Conservation (phyloP, 2,797 vertebrate species). For the Megaceryle alcyon region DNA sequence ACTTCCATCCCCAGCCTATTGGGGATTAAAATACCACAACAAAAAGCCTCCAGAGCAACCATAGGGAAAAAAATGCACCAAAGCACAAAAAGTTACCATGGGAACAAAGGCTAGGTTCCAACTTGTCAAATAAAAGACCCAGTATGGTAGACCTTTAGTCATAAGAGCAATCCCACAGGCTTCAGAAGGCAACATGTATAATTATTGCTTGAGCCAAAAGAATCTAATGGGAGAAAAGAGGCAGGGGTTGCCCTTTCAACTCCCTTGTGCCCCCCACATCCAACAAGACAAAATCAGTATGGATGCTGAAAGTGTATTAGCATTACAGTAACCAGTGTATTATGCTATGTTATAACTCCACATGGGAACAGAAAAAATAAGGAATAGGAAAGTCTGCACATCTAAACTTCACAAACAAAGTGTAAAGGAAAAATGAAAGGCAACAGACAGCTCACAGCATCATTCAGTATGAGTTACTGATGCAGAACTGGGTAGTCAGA, state of each 20-base stretch:
- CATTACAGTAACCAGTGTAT: neutral
- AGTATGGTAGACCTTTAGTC: slow-evolving; percentile 57
- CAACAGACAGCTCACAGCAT: neutral
- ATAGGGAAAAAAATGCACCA: slow-evolving; percentile 55
- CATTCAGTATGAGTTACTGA: neutral
- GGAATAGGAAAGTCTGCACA: neutral
- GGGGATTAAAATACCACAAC: slow-evolving; percentile 54
- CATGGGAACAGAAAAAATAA: neutral
- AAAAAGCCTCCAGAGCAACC: slow-evolving; percentile 63
- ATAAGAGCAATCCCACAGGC: slow-evolving; percentile 51
- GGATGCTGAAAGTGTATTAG: neutral
- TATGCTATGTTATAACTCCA: neutral
- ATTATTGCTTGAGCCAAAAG: slow-evolving; percentile 20
- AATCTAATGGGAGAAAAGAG: neutral
- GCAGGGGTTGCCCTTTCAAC: neutral
- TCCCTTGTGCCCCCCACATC: neutral
- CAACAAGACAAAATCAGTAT: neutral
- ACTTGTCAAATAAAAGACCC: slow-evolving; percentile 67
- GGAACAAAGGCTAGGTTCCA: slow-evolving; percentile 69
- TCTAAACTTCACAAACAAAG: neutral
- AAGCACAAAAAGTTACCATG: slow-evolving; percentile 68
- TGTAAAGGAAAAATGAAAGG: rapidly evolving
- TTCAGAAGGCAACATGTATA: neutral
- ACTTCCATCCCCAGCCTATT: neutral
- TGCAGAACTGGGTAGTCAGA: neutral